These are phyloP conservation scores for Hoplodrina ambigua DNA, from an alignment of 2,888 invertebrate species.

Conservation along the genomic window DNA sequence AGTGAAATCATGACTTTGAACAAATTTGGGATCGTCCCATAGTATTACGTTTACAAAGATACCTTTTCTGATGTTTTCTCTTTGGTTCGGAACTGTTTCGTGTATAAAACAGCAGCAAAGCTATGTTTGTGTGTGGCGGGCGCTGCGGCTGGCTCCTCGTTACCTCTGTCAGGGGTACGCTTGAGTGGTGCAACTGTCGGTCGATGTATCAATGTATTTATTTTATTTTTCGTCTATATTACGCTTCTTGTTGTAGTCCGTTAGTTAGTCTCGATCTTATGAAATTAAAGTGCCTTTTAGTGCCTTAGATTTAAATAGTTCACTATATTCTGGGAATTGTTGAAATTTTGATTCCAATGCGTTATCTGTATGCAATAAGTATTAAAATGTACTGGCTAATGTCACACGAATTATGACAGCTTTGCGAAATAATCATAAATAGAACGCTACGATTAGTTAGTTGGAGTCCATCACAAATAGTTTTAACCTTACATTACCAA, in stretches of 20 bases:
- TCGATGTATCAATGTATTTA: conserved; percentile 79
- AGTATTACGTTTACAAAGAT: conserved; percentile 74
- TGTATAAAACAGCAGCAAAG: conserved; percentile 54
- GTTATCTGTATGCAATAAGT: conserved; percentile 59
- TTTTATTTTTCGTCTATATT: conserved; percentile 74
- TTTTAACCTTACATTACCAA: conserved; percentile 28
- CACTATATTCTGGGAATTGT: conserved; percentile 57
- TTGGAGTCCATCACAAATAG: conserved; percentile 30
- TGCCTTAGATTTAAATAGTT: conserved; percentile 73
- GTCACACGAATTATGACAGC: conserved; percentile 48
- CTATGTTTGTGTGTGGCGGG: conserved; percentile 58
- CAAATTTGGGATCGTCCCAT: conserved; percentile 75
- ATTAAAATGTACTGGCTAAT: conserved; percentile 56
- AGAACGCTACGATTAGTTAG: conserved; percentile 8
- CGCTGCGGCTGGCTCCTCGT: conserved; percentile 58
- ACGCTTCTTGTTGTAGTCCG: conserved; percentile 84
- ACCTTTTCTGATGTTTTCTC: conserved; percentile 60
- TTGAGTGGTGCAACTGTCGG: conserved; percentile 62
- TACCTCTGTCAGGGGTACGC: conserved; percentile 58
- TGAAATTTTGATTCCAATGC: conserved; percentile 63
- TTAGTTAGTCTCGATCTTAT: conserved; percentile 75
- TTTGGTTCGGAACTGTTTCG: conserved; percentile 51
- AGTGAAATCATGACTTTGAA: conserved; percentile 81
- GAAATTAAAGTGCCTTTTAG: conserved; percentile 77
- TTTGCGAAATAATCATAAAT: conserved; percentile 4